phyloP scores from a whole-genome alignment of 2,113 vertebrate genomes.

The Capreolus pygargus region DNA sequence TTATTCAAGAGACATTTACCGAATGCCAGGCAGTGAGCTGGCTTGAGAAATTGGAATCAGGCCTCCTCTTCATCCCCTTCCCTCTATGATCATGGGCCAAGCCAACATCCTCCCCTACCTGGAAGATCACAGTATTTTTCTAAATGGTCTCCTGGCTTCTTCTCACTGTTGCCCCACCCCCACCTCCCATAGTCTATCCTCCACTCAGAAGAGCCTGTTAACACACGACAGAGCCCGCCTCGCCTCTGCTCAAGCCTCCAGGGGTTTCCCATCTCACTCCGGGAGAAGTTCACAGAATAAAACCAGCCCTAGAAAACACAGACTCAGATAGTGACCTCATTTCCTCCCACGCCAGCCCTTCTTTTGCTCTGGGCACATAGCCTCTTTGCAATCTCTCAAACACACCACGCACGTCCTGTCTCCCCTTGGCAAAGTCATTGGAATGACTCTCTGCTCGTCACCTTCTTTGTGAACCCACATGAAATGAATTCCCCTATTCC shows the following conservation, averaged over 20 bases:
- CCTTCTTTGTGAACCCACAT: neutral
- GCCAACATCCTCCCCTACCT: neutral
- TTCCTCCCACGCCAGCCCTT: slow-evolving; percentile 33
- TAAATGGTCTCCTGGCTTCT: neutral
- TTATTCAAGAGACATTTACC: neutral
- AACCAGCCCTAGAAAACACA: slow-evolving; percentile 14
- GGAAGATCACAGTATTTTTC: neutral
- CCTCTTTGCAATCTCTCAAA: neutral
- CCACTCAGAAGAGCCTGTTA: neutral
- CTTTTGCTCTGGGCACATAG: neutral
- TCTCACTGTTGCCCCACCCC: neutral
- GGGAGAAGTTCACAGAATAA: slow-evolving; percentile 7
- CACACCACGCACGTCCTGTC: neutral
- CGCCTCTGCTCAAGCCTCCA: neutral
- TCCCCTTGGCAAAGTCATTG: neutral
- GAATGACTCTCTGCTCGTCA: neutral
- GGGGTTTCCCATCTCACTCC: slow-evolving; percentile 26
- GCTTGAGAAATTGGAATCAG: neutral
- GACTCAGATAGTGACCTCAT: slow-evolving; percentile 50
- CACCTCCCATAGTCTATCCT: neutral
- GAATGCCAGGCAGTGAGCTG: neutral
- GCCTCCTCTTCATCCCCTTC: neutral
- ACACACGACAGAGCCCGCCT: neutral
- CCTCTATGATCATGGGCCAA: neutral
- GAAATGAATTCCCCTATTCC: neutral